Evolutionary conservation across 2,888 invertebrate genomes (phyloP), one percentile per base, ranked within the genome.

Genomic region (Macrosoma leucophasiata): DNA sequence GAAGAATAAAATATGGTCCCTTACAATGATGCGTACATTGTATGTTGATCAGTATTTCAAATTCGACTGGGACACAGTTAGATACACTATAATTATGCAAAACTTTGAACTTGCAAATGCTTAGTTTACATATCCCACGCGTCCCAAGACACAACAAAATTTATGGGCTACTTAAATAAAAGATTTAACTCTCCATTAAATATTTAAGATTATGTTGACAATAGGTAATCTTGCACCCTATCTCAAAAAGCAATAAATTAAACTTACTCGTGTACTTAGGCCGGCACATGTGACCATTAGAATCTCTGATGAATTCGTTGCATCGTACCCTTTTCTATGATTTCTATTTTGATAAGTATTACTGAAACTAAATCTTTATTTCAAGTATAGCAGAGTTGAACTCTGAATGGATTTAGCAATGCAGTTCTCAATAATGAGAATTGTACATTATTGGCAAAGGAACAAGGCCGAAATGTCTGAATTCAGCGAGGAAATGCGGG

Each of bases 151-250:
- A 13, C 21, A 6, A 21, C 38, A 43, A 61, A 73, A 76, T 79
- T 78, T 74, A 78, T 74, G 46, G 58, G 55, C 25, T 18, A 33
- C 41, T 38, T 54, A 63, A 63, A 68, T 64, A 64, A 73, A 71
- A 66, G 40, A 52, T 58, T 74, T 69, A 72, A 76, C 73, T 72
- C 60, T 43, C 59, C 66, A 65, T 73, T 71, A 62, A 78, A 76
- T 72, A 70, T 75, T 69, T 65, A 81, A 81, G 73, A 77, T 77
- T 70, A 64, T 66, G 68, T 76, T 72, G 62, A 77, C 79, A 78
- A 69, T 71, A 56, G 68, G 57, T 78, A 68, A 70, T 60, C 62
- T 61, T 47, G 46, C 55, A 76, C 79, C 78, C 75, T 75, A 72
- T 74, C 73, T 73, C 70, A 45, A 44, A 38, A 32, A 36, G 48